A percentile compares a stretch with the other conserved stretches of the same genome.
Conservation (phyloP, 2,888 invertebrate species). For the Cryptosula pallasiana region DNA sequence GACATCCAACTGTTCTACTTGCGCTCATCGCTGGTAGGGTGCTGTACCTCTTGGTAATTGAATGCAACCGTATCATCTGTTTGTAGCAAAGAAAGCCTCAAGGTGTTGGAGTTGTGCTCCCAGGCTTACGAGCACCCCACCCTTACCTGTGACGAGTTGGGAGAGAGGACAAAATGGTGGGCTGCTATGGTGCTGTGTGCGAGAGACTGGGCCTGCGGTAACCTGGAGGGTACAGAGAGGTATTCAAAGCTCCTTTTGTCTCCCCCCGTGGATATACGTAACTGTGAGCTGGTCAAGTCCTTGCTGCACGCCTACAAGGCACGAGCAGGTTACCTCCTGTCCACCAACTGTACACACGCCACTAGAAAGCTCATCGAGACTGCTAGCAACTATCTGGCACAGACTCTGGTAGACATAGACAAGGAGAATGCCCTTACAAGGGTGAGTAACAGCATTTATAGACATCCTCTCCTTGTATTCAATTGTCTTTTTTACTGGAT, state of each 20-base stretch:
- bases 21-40: background rate
- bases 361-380: conserved; percentile 16
- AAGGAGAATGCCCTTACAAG: background rate
- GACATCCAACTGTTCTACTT: too few relatives aligned
- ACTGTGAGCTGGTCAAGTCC: background rate
- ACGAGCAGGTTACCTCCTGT: background rate
- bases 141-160: background rate
- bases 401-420: background rate
- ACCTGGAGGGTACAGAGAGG: background rate
- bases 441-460: background rate
- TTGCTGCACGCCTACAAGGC: conserved; percentile 14
- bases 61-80: background rate
- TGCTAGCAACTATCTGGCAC: conserved; percentile 13
- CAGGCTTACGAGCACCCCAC: background rate
- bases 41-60: background rate
- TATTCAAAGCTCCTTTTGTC: background rate
- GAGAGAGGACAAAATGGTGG: conserved; percentile 2
- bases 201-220: conserved; percentile 13
- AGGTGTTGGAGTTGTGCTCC: background rate
- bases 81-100: background rate
- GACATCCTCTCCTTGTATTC: too few relatives aligned
- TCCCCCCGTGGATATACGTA: background rate
- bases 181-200: conserved; percentile 3
- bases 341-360: conserved; percentile 3
- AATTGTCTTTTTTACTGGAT: too few relatives aligned